Conservation (phyloP, 2,888 invertebrate species). For the Linhomoeus sp. region DNA sequence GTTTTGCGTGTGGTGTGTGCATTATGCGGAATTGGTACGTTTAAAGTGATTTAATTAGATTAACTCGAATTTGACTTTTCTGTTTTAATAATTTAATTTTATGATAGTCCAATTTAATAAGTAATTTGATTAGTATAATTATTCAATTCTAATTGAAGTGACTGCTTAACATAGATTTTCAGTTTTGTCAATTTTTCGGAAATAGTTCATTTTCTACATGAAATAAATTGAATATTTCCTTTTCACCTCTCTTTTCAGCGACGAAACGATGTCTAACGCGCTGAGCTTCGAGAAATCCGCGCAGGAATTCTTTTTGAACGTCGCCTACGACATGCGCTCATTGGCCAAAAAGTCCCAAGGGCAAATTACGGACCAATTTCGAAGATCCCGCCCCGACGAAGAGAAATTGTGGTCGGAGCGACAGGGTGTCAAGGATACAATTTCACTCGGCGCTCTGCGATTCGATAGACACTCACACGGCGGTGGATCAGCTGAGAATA, state of each 20-base stretch:
- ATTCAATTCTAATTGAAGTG: no score
- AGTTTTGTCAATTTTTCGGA: no score
- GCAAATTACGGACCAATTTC: neutral
- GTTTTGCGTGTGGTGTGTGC: neutral
- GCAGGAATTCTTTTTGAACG: constrained; percentile 71
- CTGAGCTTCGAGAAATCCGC: constrained; percentile 71
- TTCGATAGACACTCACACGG: constrained; percentile 77
- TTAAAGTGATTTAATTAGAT: no score
- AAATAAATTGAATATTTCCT: no score
- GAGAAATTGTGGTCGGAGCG: neutral
- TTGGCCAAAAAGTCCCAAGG: constrained; percentile 13
- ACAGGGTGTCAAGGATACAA: neutral
- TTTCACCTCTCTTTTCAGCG: constrained; percentile 9
- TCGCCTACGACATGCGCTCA: constrained; percentile 52
- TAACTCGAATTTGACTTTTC: no score
- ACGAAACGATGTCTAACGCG: constrained; percentile 81
- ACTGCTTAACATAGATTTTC: no score
- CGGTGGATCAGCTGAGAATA: constrained; percentile 60
- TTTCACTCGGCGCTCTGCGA: constrained; percentile 33
- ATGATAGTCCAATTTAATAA: no score
- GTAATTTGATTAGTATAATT: no score
- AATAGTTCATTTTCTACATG: no score
- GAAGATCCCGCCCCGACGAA: neutral
- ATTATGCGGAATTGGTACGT: no score
- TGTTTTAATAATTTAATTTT: no score